phyloP scores from a whole-genome alignment of 2,113 vertebrate genomes.

The Taurulus bubalis region DNA sequence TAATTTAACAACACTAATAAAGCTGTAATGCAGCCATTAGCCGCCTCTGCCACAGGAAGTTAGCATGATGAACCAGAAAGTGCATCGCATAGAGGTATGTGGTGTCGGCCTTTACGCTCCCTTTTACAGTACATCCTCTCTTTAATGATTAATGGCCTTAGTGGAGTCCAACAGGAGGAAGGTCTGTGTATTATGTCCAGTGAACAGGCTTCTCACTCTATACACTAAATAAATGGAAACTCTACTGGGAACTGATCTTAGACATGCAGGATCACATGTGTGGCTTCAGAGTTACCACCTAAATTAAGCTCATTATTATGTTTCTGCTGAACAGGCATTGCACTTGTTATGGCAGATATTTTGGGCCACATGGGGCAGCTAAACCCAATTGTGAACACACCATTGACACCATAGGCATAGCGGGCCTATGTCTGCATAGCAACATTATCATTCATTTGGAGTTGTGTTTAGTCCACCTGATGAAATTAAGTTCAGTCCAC shows the following conservation, averaged over 20 bases:
- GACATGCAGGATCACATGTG: background rate
- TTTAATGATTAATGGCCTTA: slow-evolving; percentile 64
- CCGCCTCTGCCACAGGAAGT: slow-evolving; percentile 51
- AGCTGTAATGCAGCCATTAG: slow-evolving; percentile 53
- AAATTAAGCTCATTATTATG: background rate
- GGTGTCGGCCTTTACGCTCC: slow-evolving; percentile 39
- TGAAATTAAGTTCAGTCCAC: too few relatives aligned
- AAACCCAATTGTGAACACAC: background rate
- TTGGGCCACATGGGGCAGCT: background rate
- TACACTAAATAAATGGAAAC: slow-evolving; percentile 2
- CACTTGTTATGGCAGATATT: background rate
- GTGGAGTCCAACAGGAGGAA: slow-evolving; percentile 39
- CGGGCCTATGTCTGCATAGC: background rate
- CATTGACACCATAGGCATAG: background rate
- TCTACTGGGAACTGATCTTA: background rate
- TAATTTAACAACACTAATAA: slow-evolving; percentile 29
- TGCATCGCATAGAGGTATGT: slow-evolving; percentile 49
- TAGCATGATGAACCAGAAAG: slow-evolving; percentile 27
- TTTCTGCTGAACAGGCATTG: background rate
- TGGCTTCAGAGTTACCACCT: background rate
- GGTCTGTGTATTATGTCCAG: slow-evolving; percentile 27
- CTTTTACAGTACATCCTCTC: slow-evolving; percentile 40
- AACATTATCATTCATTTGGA: background rate
- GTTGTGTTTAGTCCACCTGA: background rate
- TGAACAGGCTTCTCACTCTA: slow-evolving; percentile 20